Evolutionary conservation across 2,888 invertebrate species (phyloP).

Genomic region (Acanthopleura granulata): DNA sequence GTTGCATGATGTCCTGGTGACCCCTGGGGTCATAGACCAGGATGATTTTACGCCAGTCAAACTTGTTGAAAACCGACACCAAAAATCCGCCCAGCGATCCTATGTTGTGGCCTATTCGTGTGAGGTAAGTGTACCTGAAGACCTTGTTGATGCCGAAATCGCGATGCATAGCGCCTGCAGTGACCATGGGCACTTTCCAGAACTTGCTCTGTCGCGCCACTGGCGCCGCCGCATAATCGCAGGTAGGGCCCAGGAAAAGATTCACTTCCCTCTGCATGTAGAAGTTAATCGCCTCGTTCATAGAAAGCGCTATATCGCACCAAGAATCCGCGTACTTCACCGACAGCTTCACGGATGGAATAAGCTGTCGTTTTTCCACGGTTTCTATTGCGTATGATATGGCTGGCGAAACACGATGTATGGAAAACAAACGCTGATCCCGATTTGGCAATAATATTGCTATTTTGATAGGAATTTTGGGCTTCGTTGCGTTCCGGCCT

Average conservation of each 20-base stretch:
- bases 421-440: conserved; percentile 12
- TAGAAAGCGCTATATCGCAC: conserved; percentile 35
- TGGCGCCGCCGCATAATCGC: conserved; percentile 73
- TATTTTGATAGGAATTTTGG: background rate
- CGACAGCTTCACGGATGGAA: background rate
- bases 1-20: conserved; percentile 76
- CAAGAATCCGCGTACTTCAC: conserved; percentile 37
- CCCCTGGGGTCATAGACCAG: conserved; percentile 83
- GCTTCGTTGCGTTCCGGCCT: background rate
- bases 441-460: conserved; percentile 20
- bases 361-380: conserved; percentile 19
- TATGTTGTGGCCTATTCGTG: conserved; percentile 29
- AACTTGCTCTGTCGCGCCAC: conserved; percentile 85
- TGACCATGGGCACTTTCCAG: conserved; percentile 79
- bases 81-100: conserved; percentile 28
- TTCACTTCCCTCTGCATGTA: conserved; percentile 31
- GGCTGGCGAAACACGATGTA: conserved; percentile 29
- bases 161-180: conserved; percentile 84
- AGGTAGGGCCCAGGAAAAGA: conserved; percentile 46
- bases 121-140: conserved; percentile 24
- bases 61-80: background rate
- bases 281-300: conserved; percentile 37
- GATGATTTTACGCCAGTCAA: conserved; percentile 58
- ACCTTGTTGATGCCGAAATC: conserved; percentile 76
- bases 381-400: conserved; percentile 30